phyloP scores from a whole-genome alignment of 2,113 vertebrate species.

The Delphinus delphis region DNA sequence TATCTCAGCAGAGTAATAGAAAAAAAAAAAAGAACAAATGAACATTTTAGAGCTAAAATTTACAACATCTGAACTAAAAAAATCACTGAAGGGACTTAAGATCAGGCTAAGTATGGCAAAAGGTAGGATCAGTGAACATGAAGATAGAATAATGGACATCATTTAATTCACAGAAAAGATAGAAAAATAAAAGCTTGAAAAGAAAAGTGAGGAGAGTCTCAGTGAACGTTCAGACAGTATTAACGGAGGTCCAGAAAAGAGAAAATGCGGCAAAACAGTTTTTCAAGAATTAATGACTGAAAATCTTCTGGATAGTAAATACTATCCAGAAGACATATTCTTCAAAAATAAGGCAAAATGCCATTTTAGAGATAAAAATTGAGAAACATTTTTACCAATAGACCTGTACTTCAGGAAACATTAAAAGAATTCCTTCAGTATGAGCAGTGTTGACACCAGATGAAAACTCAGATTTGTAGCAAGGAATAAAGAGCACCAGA shows the following conservation, averaged over 20 bases:
- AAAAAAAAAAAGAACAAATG: neutral
- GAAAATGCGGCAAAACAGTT: neutral
- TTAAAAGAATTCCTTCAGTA: neutral
- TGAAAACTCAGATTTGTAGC: neutral
- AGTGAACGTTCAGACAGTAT: neutral
- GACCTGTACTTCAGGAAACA: neutral
- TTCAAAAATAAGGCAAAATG: neutral
- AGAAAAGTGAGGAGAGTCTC: neutral
- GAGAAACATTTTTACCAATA: neutral
- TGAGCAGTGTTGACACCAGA: neutral
- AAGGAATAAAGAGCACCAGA: neutral
- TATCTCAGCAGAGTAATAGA: neutral
- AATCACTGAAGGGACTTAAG: neutral
- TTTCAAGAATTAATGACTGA: neutral
- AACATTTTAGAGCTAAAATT: neutral
- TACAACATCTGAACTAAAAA: neutral
- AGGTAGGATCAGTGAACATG: neutral
- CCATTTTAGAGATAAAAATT: neutral
- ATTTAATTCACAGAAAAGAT: neutral
- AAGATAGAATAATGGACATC: neutral
- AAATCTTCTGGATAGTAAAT: neutral
- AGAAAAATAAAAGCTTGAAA: neutral
- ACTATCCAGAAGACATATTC: neutral
- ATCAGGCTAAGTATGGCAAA: neutral
- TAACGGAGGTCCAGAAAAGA: neutral